Evolutionary conservation across 2,113 vertebrate genomes (phyloP).

Genomic region (Periophthalmus modestus): DNA sequence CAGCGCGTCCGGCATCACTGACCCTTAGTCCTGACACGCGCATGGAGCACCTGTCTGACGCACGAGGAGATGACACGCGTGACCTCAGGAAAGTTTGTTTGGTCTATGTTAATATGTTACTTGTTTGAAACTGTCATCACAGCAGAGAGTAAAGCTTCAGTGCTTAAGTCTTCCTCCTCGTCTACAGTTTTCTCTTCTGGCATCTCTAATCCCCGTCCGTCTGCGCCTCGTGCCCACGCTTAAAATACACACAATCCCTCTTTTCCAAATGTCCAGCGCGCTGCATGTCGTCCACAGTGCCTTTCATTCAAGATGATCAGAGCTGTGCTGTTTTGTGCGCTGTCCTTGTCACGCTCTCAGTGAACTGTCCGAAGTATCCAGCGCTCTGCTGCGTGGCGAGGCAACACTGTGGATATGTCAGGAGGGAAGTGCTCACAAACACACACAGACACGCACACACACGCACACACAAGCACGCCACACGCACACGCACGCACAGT

Average conservation of each 20-base stretch:
- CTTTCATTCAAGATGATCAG: slow-evolving; percentile 13
- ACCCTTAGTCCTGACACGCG: slow-evolving; percentile 40
- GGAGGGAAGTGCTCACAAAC: slow-evolving; percentile 15
- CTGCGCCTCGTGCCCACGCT: slow-evolving; percentile 30
- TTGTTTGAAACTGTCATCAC: slow-evolving; percentile 5
- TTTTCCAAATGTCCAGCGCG: slow-evolving; percentile 35
- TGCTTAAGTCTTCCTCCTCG: slow-evolving; percentile 38
- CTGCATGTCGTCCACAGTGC: slow-evolving; percentile 7
- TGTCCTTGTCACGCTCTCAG: slow-evolving; percentile 27
- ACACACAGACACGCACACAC: not conserved
- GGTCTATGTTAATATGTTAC: not conserved
- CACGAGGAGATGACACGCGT: slow-evolving; percentile 20
- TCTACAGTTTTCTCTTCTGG: slow-evolving; percentile 24
- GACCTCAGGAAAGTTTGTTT: slow-evolving; percentile 19
- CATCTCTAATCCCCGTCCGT: slow-evolving; percentile 41
- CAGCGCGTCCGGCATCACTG: slow-evolving; percentile 80
- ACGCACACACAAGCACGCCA: no score
- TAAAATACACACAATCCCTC: slow-evolving; percentile 10
- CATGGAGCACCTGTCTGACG: slow-evolving; percentile 49
- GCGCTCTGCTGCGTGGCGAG: slow-evolving; percentile 27
- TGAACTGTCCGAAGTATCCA: slow-evolving; percentile 34
- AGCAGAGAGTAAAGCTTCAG: slow-evolving; percentile 17
- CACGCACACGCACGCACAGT: slow-evolving; percentile 14
- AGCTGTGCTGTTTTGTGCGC: slow-evolving; percentile 11
- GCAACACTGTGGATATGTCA: slow-evolving; percentile 28